A percentile compares a stretch with the other conserved stretches of the same genome.
phyloP scores from a whole-genome alignment of 1,140 invertebrate genomes.

The Yoshiicerus persimilis region DNA sequence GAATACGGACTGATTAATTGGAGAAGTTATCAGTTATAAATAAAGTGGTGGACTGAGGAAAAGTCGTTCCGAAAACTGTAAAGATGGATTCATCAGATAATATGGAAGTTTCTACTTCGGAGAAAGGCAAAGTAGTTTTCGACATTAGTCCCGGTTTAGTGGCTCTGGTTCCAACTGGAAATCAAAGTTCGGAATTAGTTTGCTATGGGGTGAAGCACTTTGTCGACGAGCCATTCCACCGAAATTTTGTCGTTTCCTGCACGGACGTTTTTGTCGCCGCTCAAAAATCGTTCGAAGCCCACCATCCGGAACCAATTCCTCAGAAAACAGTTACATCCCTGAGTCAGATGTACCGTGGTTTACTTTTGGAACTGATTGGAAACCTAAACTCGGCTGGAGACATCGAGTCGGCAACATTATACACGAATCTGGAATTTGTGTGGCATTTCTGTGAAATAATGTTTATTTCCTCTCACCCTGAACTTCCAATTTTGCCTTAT shows the following conservation, averaged over 20 bases:
- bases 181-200: not conserved
- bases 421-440: conserved; percentile 46
- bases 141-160: not conserved
- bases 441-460: conserved; percentile 50
- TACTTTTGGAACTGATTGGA: conserved; percentile 38
- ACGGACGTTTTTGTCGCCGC: conserved; percentile 39
- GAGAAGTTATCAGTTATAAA: no score
- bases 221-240: conserved; percentile 32
- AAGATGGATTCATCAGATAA: not conserved
- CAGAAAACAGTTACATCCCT: conserved; percentile 29
- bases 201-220: not conserved
- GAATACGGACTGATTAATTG: no score
- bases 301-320: conserved; percentile 33
- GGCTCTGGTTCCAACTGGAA: not conserved
- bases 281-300: conserved; percentile 28
- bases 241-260: conserved; percentile 41
- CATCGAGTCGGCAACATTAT: conserved; percentile 26
- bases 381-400: conserved; percentile 6
- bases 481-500: conserved; percentile 46
- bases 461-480: conserved; percentile 47
- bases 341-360: conserved; percentile 41
- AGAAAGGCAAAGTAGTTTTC: not conserved
- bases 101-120: not conserved
- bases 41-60: no score
- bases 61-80: no score